Evolutionary conservation across 2,888 invertebrate genomes (phyloP), one percentile per base, ranked within the genome.

Genomic region (Caenorhabditis japonica): DNA sequence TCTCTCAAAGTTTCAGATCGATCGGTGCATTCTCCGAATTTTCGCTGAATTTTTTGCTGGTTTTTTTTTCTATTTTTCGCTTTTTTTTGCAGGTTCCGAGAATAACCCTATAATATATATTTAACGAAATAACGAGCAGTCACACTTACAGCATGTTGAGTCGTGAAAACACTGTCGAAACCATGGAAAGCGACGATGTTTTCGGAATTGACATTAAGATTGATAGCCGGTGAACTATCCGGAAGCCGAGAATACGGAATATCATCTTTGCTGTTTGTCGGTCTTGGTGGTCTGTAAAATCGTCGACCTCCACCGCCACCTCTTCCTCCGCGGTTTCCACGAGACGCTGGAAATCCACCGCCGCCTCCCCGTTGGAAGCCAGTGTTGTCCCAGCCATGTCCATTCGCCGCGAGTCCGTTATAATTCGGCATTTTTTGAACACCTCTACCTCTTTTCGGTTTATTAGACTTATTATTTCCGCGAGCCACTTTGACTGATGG

Each of bases 121-220:
- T n/a, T n/a, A n/a, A n/a, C n/a, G n/a, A n/a, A n/a, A n/a, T n/a
- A n/a, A n/a, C n/a, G n/a, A n/a, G n/a, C n/a, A 8, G 3, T 19
- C 1, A 8, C 25, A 17, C 51, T 49, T 30, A 81, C 79, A 46
- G 36, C 69, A 52, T 81, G 78, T 52, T 81, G 78, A 4, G 77
- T 77, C 3, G 81, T 73, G 60, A 80, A 78, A 3, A 79, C 71
- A 36, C 74, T 77, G 23, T 70, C 59, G 33, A 77, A 74, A 7
- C 81, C 81, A 19, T 75, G 72, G 55, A 81, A 81, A 46, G 71
- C 75, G 33, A 66, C 36, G 10, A 80, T 61, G 34, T 81, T 80
- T 0, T 78, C 77, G 21, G 73, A 27, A 8, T 59, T 56, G 8
- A 75, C 55, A 1, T 17, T 44, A 21, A 80, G 52, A 17, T 47